Percentiles rank a stretch among this genome's conserved stretches.
These are phyloP conservation scores for Scylla paramamosain DNA, from an alignment of 1,140 invertebrate genomes.

Conservation along the genomic window DNA sequence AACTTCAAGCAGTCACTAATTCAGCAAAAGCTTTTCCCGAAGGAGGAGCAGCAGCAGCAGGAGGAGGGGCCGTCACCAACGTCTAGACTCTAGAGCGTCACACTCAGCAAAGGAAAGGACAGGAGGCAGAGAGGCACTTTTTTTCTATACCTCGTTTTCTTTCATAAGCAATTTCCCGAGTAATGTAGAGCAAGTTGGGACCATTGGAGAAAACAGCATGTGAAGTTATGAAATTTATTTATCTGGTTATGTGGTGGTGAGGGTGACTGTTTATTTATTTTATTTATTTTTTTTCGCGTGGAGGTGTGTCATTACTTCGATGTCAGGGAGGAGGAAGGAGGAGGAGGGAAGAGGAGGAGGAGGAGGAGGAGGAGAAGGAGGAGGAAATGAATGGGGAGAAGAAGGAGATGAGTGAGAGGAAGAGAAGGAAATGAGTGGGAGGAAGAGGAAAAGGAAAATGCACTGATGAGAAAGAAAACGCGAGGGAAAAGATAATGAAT, in stretches of 20 bases:
- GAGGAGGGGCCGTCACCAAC: neutral
- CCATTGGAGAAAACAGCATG: neutral
- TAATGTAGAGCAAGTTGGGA: neutral
- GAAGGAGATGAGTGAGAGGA: no score
- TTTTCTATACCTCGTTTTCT: neutral
- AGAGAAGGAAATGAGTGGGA: no score
- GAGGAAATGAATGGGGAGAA: no score
- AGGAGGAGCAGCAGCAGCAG: no score
- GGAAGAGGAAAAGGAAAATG: no score
- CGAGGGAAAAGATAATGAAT: neutral
- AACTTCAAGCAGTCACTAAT: no score
- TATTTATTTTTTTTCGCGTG: no score
- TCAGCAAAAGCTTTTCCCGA: no score
- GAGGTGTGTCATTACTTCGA: neutral
- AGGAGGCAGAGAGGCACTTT: neutral
- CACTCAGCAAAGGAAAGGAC: neutral
- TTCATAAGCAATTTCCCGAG: neutral
- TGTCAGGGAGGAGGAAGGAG: neutral
- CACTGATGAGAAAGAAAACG: neutral
- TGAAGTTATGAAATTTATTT: neutral
- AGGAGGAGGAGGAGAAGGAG: neutral
- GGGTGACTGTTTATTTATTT: no score
- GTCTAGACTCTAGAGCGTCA: neutral
- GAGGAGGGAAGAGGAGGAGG: neutral
- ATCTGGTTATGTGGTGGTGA: neutral